Percentiles rank a stretch among this genome's conserved stretches.
phyloP scores from a whole-genome alignment of 2,888 invertebrate species.

The Pycnomerus fuliginosus region DNA sequence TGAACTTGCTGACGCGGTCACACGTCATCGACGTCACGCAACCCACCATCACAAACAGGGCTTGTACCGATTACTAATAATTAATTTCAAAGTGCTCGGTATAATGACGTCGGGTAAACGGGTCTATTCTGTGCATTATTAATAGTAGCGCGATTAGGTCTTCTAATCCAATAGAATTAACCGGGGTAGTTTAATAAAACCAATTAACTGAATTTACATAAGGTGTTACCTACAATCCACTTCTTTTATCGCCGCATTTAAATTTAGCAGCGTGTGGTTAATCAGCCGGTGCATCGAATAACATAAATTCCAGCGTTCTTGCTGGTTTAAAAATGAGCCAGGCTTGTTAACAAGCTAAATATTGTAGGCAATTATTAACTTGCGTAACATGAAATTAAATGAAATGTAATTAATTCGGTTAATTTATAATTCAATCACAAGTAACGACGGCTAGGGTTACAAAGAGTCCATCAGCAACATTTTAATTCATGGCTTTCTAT shows the following conservation, averaged over 20 bases:
- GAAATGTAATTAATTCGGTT: conserved; percentile 1
- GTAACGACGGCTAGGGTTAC: neutral
- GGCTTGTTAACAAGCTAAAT: conserved; percentile 23
- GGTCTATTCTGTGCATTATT: too few species aligned
- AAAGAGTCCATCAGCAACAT: too few species aligned
- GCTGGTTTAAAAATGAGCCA: conserved; percentile 15
- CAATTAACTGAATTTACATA: conserved; percentile 10
- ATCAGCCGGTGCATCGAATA: conserved; percentile 14
- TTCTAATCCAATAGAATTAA: too few species aligned
- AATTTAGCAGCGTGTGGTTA: conserved; percentile 10
- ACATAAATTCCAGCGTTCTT: conserved; percentile 17
- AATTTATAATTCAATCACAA: neutral
- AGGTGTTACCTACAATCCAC: neutral
- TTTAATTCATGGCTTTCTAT: too few species aligned
- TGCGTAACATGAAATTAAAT: conserved; percentile 7
- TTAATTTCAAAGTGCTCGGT: too few species aligned
- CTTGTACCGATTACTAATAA: conserved; percentile 5
- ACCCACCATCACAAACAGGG: conserved; percentile 3
- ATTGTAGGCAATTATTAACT: conserved; percentile 16
- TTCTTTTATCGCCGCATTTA: neutral
- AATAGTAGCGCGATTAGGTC: too few species aligned
- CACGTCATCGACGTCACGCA: conserved; percentile 20
- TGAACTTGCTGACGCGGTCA: conserved; percentile 11
- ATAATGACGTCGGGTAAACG: too few species aligned
- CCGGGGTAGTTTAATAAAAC: too few species aligned